Evolutionary conservation across 2,888 invertebrate genomes (phyloP), one percentile per base, ranked within the genome.

Genomic region (Fragum whitleyi): DNA sequence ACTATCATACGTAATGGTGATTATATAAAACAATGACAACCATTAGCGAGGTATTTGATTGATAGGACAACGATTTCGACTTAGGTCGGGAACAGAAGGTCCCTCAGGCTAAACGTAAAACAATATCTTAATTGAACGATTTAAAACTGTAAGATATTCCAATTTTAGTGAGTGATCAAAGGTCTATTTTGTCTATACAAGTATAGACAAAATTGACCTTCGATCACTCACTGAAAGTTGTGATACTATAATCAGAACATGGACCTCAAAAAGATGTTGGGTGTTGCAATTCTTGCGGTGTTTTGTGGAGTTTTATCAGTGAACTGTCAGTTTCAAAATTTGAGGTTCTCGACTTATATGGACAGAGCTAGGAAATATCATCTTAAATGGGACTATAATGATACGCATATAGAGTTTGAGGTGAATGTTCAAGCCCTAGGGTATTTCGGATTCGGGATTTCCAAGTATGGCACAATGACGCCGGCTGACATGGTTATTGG

Each of bases 401-500:
- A 75, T 0, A 86, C 85, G 0, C 79, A 87, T 57, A 89, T 91
- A 21, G 84, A 82, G 0, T 87, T 91, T 55, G 83, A 89, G 70
- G 77, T 80, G 2, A 83, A 78, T 21, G 90, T 87, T 2, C 81
- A 85, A 47, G 86, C 90, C 1, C 71, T 74, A 90, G 98, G 98
- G 88, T 98, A 97, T 94, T 96, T 98, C 85, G 97, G 97, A 57
- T 96, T 98, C 90, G 98, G 98, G 79, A 97, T 98, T 94, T 97
- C 97, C 87, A 39, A 59, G n/a, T 96, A 96, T 92, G 97, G 97
- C 84, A 96, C 96, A 87, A 96, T 97, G 96, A 95, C 96, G 91
- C 97, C 97, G 65, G 96, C 97, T 79, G 98, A 98, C 95, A 96
- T 98, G 94, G 96, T 97, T 88, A 96, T 98, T 93, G 97, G 97